These are phyloP conservation scores for Lagodon rhomboides DNA, from an alignment of 2,797 vertebrate species.

Conservation along the genomic window DNA sequence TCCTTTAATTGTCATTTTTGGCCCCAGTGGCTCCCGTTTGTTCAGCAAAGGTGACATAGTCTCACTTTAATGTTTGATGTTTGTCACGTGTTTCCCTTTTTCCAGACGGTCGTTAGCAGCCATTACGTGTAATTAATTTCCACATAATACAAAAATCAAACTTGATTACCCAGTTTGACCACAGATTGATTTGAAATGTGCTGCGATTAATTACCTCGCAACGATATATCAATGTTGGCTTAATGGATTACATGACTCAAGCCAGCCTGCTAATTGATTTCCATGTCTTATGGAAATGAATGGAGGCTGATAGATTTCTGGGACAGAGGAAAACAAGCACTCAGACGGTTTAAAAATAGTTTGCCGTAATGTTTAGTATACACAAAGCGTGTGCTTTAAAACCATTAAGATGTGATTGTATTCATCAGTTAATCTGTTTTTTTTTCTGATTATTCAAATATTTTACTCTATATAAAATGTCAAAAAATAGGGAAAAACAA, in stretches of 20 bases:
- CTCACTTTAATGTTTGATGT: neutral
- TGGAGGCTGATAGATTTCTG: neutral
- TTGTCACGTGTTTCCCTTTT: neutral
- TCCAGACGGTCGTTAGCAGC: neutral
- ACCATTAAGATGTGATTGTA: neutral
- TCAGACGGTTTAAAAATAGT: neutral
- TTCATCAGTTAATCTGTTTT: neutral
- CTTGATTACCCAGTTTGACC: conserved; percentile 6
- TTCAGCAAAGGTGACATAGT: neutral
- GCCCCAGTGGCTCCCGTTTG: neutral
- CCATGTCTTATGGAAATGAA: neutral
- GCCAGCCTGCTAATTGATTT: conserved; percentile 12
- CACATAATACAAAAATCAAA: conserved; percentile 1
- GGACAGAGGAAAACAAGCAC: neutral
- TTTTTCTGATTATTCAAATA: neutral
- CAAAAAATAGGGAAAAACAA: neutral
- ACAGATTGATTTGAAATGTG: conserved; percentile 2
- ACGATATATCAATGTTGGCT: neutral
- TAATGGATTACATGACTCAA: conserved; percentile 14
- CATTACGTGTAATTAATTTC: neutral
- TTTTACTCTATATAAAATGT: neutral
- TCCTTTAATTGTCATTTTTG: neutral
- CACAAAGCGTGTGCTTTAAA: neutral
- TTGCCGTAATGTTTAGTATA: neutral
- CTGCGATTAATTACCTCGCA: neutral